Evolutionary conservation across 2,113 vertebrate genomes (phyloP).

Genomic region (Pachycephala philippinensis): DNA sequence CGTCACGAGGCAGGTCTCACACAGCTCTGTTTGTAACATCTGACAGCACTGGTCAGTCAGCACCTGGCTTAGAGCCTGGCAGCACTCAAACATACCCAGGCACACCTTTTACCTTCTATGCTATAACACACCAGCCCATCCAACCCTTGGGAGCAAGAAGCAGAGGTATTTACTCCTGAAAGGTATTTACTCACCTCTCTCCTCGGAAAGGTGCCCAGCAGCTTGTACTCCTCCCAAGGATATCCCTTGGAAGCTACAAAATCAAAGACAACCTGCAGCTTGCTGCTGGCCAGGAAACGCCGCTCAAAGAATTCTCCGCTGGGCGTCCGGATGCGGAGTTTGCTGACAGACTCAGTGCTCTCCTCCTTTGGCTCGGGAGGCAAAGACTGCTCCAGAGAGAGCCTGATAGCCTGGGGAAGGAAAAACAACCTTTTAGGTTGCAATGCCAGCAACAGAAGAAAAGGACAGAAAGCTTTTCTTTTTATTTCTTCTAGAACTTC

Average conservation of each 20-base stretch:
- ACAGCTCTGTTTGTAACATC: not conserved
- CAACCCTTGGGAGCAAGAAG: not conserved
- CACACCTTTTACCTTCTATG: not conserved
- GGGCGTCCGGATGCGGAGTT: constrained; percentile 92
- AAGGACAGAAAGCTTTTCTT: not conserved
- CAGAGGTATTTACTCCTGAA: not conserved
- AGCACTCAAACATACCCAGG: not conserved
- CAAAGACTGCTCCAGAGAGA: constrained; percentile 92
- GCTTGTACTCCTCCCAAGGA: constrained; percentile 94
- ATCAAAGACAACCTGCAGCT: constrained; percentile 96
- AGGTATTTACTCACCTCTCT: constrained; percentile 87
- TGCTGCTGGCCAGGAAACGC: constrained; percentile 92
- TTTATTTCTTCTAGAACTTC: constrained; percentile 29
- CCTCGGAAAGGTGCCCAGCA: constrained; percentile 98
- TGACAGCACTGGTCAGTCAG: not conserved
- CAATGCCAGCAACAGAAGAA: not conserved
- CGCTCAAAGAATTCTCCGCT: constrained; percentile 95
- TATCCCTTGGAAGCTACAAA: constrained; percentile 98
- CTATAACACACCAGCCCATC: not conserved
- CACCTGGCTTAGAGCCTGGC: not conserved
- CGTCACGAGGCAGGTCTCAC: not conserved
- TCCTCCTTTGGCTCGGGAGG: constrained; percentile 91
- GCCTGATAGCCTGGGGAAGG: constrained; percentile 86
- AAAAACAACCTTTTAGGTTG: not conserved
- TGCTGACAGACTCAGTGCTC: constrained; percentile 88